phyloP scores from a whole-genome alignment of 2,888 invertebrate genomes.

The Diarsia brunnea region DNA sequence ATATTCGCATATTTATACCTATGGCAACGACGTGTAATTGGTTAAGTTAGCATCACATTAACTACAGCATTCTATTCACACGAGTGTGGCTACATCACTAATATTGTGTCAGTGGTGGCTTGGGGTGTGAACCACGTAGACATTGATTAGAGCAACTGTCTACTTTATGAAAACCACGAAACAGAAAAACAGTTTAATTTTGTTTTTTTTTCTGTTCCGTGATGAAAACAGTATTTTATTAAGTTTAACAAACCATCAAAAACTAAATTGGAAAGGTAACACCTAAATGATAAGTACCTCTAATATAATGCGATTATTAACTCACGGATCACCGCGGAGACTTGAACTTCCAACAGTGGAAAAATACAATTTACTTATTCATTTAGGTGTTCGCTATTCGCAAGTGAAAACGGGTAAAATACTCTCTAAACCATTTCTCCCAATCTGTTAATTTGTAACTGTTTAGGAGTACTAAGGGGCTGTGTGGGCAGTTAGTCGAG shows the following conservation, averaged over 20 bases:
- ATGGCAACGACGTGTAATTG: conserved; percentile 87
- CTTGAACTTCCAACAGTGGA: background rate
- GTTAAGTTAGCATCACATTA: conserved; percentile 80
- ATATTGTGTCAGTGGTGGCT: conserved; percentile 20
- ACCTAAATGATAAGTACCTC: background rate
- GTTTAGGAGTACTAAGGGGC: conserved; percentile 12
- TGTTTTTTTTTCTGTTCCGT: no score
- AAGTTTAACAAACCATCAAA: background rate
- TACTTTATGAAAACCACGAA: background rate
- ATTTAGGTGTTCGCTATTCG: background rate
- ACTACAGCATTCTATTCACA: conserved; percentile 49
- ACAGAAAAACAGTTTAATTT: no score
- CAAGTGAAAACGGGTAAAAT: background rate
- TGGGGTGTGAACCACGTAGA: conserved; percentile 28
- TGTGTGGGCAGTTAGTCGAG: conserved; percentile 14
- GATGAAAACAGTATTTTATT: background rate
- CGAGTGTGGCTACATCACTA: conserved; percentile 39
- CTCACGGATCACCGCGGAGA: background rate
- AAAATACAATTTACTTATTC: background rate
- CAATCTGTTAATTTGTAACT: conserved; percentile 14
- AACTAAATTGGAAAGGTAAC: background rate
- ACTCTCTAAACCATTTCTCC: conserved; percentile 52
- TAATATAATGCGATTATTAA: background rate
- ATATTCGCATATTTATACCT: conserved; percentile 90
- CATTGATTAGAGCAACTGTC: conserved; percentile 39